Evolutionary conservation across 2,797 vertebrate genomes (phyloP), one percentile per base, ranked within the genome.

Genomic region (Sebastes taczanowskii): DNA sequence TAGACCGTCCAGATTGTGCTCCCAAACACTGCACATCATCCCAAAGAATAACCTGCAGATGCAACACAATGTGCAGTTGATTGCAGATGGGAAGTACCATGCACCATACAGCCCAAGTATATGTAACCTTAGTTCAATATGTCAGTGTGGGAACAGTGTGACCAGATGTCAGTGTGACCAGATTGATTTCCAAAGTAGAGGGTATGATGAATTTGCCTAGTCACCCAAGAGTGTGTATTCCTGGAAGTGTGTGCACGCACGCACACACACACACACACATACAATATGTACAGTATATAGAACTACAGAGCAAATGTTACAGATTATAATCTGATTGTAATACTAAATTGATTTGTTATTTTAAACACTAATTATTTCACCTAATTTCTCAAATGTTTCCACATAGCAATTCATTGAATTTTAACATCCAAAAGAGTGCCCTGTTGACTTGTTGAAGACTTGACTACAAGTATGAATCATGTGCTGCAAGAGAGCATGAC

Each of bases 61-160:
- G 29, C n/a, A 6, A 29, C 13, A 60, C 68, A 64, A 11, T 58
- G 14, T 69, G 55, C 7, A 10, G 16, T 30, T 0, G 5, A 32
- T 55, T 63, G 25, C 29, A 29, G 20, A 53, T 10, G 1, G 30
- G 16, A 75, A 42, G 38, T 42, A 42, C 38, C 38, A 38, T 9
- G 27, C 38, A 66, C 22, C n/a, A 7, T 20, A 59, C 60, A 35
- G 55, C 14, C 42, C 64, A 27, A 20, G 22, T 23, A 82, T 56
- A 63, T 34, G 18, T 35, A 32, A 49, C 49, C 63, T 38, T 64
- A 38, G 11, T 67, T 53, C 59, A 67, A 1, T 38, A 35, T 62
- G 69, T 74, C 71, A 38, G 55, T 68, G 35, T 80, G 65, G 32
- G 42, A 81, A 84, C 14, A 42, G 38, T 42, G 14, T 42, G 38